Base-by-base conservation (phyloP, 2,797 vertebrate species). In the Micropoecilia bifurca region DNA sequence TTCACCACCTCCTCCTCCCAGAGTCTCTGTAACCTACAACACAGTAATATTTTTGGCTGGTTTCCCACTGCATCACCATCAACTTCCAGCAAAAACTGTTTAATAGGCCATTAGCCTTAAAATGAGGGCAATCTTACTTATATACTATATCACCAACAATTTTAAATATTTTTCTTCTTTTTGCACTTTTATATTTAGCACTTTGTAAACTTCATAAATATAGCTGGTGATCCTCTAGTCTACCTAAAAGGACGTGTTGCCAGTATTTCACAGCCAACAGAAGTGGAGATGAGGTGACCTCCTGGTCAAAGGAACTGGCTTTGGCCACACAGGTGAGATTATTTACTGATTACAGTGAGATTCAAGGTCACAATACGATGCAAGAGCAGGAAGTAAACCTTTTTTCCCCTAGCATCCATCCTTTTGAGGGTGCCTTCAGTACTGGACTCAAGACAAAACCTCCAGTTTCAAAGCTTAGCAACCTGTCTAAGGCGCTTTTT, bases 1-100 rank as follows among this genome's bases (percentile, higher is more conserved):
- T 74, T 93, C 3, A 82, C 83, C 46, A 97, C 89, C 68, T 97
- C 94, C 30, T 95, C 91, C 30, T 96, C 90, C 96, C 95, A 96
- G 72, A 98, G 87, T 63, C 88, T 87, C 57, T 87, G 85, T 13
- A 97, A 88, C 81, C 95, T 97, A 83, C 1, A 71, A 6, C 3
- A n/a, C 80, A 77, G 16, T 46, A 45, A 71, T 20, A 68, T 66
- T 66, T 66, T 36, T 20, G 30, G 6, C 33, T 18, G 61, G 41
- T n/a, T 57, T 61, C 33, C 33, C 3, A 20, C 61, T 30, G 7
- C 33, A 66, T 66, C 61, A 20, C 3, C 61, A 39, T 33, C 16
- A 20, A 66, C 16, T 63, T 63, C 30, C 33, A 36, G 16, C 18
- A 39, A 22, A 66, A 66, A 39, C 47, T 39, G 61, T 36, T 63